Base-by-base conservation (phyloP, 2,797 vertebrate genomes). In the Tenualosa ilisha region DNA sequence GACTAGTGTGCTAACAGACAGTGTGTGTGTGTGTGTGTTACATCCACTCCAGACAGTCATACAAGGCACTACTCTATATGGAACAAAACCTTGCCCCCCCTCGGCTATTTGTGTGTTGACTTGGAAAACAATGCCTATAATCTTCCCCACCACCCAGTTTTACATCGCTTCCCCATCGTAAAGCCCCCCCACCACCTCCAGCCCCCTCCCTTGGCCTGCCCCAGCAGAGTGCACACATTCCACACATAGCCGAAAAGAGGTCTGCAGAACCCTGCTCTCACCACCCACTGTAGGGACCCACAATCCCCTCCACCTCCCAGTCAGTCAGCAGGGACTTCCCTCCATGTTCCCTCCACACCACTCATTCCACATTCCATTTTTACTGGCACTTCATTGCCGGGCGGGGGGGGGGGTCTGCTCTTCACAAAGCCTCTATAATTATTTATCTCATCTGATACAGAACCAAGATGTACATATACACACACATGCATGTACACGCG, bases 151-250 rank as follows among this genome's bases (percentile, higher is more conserved):
- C 3, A 4, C 26, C 9, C 24, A 9, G 0, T 7, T 24, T 31
- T 6, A 75, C 13, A 31, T 15, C 31, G 3, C 68, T 3, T 40
- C 37, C 15, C 4, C 15, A 3, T 31, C 15, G 37, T 75, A 43
- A 75, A 40, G 68, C 31, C 7, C 68, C 68, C 31, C 86, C 15
- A 20, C 87, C 88, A 75, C 86, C 84, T 88, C 86, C 86, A 46
- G 46, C 81, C 59, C 85, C 87, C 84, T 88, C 90, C 86, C 85
- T 63, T 89, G 90, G 89, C 93, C 89, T 94, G 94, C 92, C 92
- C 53, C 89, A 89, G 94, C 93, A 93, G 85, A 92, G 46, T 46
- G 46, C 46, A 93, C 89, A 94, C 91, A 94, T 95, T 95, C 94
- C 93, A 91, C 82, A 90, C 91, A 90, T 93, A 93, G 85, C 88